phyloP scores from a whole-genome alignment of 2,797 vertebrate species.

The Anomalospiza imberbis region DNA sequence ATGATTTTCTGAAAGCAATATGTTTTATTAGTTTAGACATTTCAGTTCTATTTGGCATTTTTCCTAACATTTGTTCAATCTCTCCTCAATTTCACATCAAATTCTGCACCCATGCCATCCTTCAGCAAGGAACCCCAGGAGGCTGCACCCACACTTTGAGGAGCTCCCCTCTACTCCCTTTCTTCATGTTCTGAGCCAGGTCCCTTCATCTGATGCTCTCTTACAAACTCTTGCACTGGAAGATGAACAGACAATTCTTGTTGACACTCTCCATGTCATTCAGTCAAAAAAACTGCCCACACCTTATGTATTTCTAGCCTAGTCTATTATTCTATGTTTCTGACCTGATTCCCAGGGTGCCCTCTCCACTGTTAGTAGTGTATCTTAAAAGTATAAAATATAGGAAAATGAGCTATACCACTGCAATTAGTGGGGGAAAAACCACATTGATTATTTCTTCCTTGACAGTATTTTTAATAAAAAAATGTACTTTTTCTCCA shows the following conservation, averaged over 20 bases:
- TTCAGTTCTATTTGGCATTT: background rate
- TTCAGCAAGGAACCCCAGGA: background rate
- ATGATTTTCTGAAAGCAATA: background rate
- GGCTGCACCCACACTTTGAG: background rate
- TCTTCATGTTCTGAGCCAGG: background rate
- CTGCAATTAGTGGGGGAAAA: rapidly evolving
- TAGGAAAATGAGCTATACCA: background rate
- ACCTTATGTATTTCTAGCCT: background rate
- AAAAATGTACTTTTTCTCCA: background rate
- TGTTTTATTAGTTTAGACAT: background rate
- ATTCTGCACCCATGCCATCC: background rate
- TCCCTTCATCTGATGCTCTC: background rate
- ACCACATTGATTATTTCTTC: background rate
- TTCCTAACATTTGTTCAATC: background rate
- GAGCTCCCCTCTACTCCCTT: background rate
- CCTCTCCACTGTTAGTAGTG: background rate
- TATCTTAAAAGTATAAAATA: background rate
- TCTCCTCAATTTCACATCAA: background rate
- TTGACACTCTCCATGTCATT: background rate
- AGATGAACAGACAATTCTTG: background rate
- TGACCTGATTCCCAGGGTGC: background rate
- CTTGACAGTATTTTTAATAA: background rate
- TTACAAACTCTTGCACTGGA: background rate
- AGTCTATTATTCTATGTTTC: background rate
- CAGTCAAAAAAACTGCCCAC: background rate